Evolutionary conservation across 2,113 vertebrate genomes (phyloP), one percentile per base, ranked within the genome.

Genomic region (Thymallus thymallus): DNA sequence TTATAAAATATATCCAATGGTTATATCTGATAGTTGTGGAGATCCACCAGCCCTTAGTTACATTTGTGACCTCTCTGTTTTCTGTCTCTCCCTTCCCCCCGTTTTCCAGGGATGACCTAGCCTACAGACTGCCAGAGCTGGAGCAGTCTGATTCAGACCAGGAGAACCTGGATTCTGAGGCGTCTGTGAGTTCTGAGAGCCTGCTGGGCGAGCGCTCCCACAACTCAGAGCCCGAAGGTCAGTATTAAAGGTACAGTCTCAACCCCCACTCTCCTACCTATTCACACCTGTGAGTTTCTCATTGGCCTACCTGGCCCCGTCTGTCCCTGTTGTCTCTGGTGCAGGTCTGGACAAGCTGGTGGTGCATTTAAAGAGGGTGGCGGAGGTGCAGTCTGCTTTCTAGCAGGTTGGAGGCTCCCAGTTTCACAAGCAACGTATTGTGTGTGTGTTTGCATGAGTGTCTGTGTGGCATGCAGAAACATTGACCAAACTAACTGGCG

Each of bases 91-190:
- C 6, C 61, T 45, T 20, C 22, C 22, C 3, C 3, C 13, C 22
- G 2, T 2, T 24, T 12, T 24, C 0, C 80, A 99, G 98, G 89
- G 98, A 98, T 80, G 96, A 99, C 18, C 93, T 99, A 72, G 95
- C 96, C 0, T 98, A 94, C 55, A 93, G 96, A 7, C 90, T 99
- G 26, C 98, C 97, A 0, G 97, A 99, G 86, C 93, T 99, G 65
- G 97, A 99, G 80, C 96, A 96, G 68, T 92, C 95, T 0, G 95
- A 96, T 72, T 99, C 98, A 0, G 97, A 99, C 1, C 96, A 98
- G 88, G 98, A 99, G 80, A 99, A 97, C 23, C 41, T 95, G 51
- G 97, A 99, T 84, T 99, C 96, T 0, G 98, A 99, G 85, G 94
- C 95, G 0, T 99, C 97, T 0, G 93, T 93, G 7, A 99, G 98